Conservation (phyloP, 2,888 invertebrate genomes). For the Anoplius nigerrimus region DNA sequence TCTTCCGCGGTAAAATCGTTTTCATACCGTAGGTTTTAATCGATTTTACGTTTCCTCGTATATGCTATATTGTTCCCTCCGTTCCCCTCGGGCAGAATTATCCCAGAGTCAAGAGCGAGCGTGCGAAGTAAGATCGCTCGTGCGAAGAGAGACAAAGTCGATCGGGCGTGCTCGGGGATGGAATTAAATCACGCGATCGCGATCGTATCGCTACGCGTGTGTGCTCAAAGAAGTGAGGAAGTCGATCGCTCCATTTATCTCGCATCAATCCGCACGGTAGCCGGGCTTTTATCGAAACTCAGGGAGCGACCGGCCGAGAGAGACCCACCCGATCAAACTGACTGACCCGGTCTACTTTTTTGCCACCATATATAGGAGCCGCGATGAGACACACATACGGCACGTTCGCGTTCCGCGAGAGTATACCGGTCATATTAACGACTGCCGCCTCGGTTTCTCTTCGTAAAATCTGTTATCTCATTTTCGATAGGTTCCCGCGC, state of each 20-base stretch:
- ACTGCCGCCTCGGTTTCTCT: slow-evolving; percentile 58
- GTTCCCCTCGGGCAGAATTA: no score
- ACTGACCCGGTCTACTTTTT: slow-evolving; percentile 68
- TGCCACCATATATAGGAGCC: slow-evolving; percentile 57
- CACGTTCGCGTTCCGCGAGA: background rate
- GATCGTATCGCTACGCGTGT: no score
- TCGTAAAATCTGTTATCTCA: slow-evolving; percentile 57
- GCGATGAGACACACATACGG: slow-evolving; percentile 37
- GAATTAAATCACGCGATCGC: no score
- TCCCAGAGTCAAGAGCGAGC: no score
- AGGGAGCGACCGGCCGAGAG: background rate
- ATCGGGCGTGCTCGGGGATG: no score
- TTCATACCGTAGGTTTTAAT: no score
- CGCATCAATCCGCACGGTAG: background rate
- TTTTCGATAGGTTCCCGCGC: slow-evolving; percentile 29
- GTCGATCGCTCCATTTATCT: background rate
- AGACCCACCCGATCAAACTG: slow-evolving; percentile 25
- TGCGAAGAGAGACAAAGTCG: no score
- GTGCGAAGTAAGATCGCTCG: no score
- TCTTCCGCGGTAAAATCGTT: no score
- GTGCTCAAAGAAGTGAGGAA: background rate
- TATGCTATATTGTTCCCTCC: no score
- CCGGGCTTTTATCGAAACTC: background rate
- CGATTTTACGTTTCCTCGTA: no score
- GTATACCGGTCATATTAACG: slow-evolving; percentile 30